Conservation (phyloP, 2,888 invertebrate genomes). For the Morpho deidamia region DNA sequence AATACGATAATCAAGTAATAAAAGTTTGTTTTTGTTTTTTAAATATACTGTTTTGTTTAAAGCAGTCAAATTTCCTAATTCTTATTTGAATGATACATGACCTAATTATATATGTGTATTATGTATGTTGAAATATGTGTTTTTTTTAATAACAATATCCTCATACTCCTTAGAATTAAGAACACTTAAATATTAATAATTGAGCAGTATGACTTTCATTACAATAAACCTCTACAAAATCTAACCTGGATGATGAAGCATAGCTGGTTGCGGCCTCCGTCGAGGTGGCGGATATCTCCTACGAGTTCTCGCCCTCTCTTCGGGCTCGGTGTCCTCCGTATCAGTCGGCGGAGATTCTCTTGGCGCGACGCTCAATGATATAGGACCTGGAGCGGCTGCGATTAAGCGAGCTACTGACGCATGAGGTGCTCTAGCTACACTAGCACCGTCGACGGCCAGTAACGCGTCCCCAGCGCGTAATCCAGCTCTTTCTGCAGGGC, state of each 20-base stretch:
- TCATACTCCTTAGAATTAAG: too few relatives aligned
- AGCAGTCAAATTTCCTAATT: too few relatives aligned
- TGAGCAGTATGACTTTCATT: too few relatives aligned
- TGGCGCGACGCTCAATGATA: conserved; percentile 89
- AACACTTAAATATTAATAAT: too few relatives aligned
- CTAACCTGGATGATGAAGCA: conserved; percentile 58
- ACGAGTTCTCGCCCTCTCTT: conserved; percentile 59
- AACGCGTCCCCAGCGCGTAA: conserved; percentile 95
- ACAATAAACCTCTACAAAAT: too few relatives aligned
- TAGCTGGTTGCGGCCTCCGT: conserved; percentile 54
- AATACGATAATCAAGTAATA: too few relatives aligned
- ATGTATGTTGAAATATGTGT: too few relatives aligned
- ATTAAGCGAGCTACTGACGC: conserved; percentile 95
- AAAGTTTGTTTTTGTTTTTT: too few relatives aligned
- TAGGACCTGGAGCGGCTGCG: conserved; percentile 89
- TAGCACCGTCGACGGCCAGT: conserved; percentile 93
- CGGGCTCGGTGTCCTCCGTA: conserved; percentile 69
- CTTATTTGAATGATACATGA: too few relatives aligned
- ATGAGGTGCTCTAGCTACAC: conserved; percentile 94
- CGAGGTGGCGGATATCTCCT: conserved; percentile 63
- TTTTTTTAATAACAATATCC: too few relatives aligned
- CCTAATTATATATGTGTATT: too few relatives aligned
- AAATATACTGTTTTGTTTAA: too few relatives aligned
- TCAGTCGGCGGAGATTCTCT: conserved; percentile 67
- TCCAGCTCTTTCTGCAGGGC: conserved; percentile 93